phyloP scores from a whole-genome alignment of 1,140 invertebrate species.

The Mactra quadrangularis region DNA sequence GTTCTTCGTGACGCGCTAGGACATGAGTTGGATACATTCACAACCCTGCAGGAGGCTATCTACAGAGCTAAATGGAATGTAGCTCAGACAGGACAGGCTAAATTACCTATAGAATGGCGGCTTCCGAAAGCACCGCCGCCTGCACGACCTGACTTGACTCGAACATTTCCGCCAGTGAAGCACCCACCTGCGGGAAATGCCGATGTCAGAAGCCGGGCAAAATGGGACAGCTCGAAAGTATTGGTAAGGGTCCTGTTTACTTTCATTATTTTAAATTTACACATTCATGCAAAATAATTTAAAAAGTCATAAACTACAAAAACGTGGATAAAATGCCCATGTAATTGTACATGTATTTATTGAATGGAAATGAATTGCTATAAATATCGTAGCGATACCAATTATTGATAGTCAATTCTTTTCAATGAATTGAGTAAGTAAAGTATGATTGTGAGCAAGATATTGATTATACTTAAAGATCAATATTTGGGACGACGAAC shows the following conservation, averaged over 20 bases:
- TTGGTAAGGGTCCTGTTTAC: slow-evolving; percentile 14
- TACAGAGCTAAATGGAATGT: slow-evolving; percentile 76
- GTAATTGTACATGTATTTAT: too few species aligned
- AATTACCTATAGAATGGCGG: slow-evolving; percentile 74
- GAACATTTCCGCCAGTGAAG: slow-evolving; percentile 62
- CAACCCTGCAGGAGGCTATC: slow-evolving; percentile 77
- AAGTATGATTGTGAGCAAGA: too few species aligned
- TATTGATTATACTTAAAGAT: too few species aligned
- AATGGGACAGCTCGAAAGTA: slow-evolving; percentile 8
- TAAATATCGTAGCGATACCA: too few species aligned
- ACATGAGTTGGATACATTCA: slow-evolving; percentile 75
- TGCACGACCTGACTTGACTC: slow-evolving; percentile 74
- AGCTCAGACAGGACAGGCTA: slow-evolving; percentile 63
- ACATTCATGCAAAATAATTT: too few species aligned
- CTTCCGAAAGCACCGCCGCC: slow-evolving; percentile 77
- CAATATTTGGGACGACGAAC: too few species aligned
- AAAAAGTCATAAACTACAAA: too few species aligned
- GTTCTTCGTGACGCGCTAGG: slow-evolving; percentile 70
- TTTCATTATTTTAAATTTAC: too few species aligned
- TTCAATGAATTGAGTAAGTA: too few species aligned
- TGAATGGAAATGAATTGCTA: too few species aligned
- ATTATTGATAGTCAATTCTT: too few species aligned
- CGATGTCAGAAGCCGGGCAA: not conserved
- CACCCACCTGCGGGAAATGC: not conserved
- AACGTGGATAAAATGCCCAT: too few species aligned